These are phyloP conservation scores for Dendrocincla tyrannina DNA, from an alignment of 2,797 vertebrate genomes.

Conservation along the genomic window DNA sequence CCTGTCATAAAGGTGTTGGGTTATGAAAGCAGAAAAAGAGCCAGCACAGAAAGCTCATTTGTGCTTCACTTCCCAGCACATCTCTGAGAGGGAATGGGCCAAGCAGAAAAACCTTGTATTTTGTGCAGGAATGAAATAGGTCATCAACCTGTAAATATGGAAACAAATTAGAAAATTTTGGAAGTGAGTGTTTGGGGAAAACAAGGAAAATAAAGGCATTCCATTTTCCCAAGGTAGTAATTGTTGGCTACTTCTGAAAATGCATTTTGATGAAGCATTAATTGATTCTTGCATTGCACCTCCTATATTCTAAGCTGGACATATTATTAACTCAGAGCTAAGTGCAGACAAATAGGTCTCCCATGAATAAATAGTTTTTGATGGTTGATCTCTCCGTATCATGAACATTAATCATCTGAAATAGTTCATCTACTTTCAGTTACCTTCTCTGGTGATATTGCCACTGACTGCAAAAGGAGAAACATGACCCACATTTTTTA, in stretches of 20 bases:
- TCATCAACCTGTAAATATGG: background rate
- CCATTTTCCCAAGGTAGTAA: background rate
- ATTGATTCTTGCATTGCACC: background rate
- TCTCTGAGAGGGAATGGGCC: background rate
- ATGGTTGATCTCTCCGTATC: background rate
- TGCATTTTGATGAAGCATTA: background rate
- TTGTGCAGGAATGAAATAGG: background rate
- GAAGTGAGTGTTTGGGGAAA: background rate
- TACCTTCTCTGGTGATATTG: background rate
- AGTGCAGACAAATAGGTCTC: background rate
- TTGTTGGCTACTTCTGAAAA: background rate
- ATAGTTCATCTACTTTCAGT: background rate
- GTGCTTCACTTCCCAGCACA: background rate
- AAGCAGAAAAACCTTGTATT: background rate
- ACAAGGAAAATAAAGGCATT: background rate
- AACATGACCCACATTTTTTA: background rate
- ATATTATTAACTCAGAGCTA: background rate
- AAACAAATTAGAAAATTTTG: background rate
- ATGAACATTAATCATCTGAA: background rate
- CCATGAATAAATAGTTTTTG: background rate
- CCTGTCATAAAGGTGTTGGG: constrained; percentile 27
- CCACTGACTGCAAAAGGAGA: background rate
- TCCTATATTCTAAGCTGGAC: background rate
- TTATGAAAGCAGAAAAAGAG: constrained; percentile 48
- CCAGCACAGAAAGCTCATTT: background rate